phyloP scores from a whole-genome alignment of 2,113 vertebrate genomes.

The Tauraco erythrolophus region DNA sequence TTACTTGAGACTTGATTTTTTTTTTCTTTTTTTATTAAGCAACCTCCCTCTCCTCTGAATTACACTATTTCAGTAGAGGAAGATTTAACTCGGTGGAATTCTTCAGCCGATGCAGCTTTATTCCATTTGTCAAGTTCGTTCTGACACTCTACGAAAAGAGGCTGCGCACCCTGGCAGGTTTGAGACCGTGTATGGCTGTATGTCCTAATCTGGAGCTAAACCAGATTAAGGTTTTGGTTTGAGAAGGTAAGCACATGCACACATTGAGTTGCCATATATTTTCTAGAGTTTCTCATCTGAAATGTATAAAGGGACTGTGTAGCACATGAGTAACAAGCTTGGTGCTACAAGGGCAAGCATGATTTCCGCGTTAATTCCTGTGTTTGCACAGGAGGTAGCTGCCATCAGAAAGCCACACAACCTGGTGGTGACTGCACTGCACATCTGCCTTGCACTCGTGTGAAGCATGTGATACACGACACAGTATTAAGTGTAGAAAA shows the following conservation, averaged over 20 bases:
- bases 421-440: neutral
- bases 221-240: neutral
- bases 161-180: neutral
- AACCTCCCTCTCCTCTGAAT: neutral
- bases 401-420: neutral
- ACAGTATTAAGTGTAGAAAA: neutral
- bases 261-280: neutral
- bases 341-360: neutral
- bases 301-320: neutral
- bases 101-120: neutral
- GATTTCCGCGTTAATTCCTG: neutral
- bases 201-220: neutral
- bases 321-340: too few relatives aligned
- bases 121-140: neutral
- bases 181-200: neutral
- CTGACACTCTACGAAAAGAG: neutral
- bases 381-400: too few relatives aligned
- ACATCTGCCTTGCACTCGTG: fast-evolving
- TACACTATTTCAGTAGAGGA: neutral
- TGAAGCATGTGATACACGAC: fast-evolving
- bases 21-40: neutral
- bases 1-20: neutral
- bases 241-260: neutral
- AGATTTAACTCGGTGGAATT: neutral
- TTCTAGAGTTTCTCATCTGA: neutral